phyloP scores from a whole-genome alignment of 2,113 vertebrate species.

The Cervus canadensis region DNA sequence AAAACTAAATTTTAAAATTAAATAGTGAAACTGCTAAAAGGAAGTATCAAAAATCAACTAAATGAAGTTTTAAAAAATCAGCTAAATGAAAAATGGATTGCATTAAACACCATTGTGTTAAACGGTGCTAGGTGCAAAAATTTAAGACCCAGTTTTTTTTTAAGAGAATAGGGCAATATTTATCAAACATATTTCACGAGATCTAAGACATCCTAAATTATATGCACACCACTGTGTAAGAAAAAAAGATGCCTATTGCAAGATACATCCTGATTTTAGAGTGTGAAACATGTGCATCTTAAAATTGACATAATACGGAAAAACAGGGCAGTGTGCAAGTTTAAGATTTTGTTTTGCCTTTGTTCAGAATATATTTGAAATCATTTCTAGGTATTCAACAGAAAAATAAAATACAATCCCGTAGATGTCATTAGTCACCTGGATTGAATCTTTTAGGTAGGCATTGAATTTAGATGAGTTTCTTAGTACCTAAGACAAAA shows the following conservation, averaged over 20 bases:
- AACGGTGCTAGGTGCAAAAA: background rate
- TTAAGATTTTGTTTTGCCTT: constrained; percentile 9
- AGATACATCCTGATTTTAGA: background rate
- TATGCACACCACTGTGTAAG: background rate
- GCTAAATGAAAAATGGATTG: background rate
- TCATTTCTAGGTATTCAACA: constrained; percentile 15
- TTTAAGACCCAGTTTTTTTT: background rate
- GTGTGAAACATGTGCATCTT: background rate
- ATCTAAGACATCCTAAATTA: background rate
- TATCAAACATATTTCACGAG: constrained; percentile 9
- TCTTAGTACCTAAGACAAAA: background rate
- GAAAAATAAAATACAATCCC: background rate
- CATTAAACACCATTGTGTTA: background rate
- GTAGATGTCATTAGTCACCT: background rate
- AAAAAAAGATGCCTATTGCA: background rate
- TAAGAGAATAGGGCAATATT: background rate
- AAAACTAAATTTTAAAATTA: constrained; percentile 13
- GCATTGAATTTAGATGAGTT: background rate
- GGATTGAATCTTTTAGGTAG: background rate
- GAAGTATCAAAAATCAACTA: background rate
- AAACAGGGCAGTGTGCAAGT: background rate
- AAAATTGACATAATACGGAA: constrained; percentile 1
- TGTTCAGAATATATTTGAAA: constrained; percentile 16
- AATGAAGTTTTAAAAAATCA: background rate
- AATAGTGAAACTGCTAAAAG: background rate